A percentile compares a stretch with the other conserved stretches of the same genome.
These are phyloP conservation scores for Leguminivora glycinivorella DNA, from an alignment of 1,140 invertebrate species.

Conservation along the genomic window DNA sequence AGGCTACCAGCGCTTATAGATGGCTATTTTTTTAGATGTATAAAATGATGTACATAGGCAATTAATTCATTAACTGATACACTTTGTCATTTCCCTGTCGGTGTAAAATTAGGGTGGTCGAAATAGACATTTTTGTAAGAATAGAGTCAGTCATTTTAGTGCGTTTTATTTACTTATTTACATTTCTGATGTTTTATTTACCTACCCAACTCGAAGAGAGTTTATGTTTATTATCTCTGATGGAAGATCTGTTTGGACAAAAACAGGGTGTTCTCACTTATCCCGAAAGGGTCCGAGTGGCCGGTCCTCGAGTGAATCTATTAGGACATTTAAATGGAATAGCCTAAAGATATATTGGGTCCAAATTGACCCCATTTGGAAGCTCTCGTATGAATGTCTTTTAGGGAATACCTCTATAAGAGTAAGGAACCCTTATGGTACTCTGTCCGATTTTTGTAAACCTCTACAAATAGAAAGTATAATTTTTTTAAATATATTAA, in stretches of 20 bases:
- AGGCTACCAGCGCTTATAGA: too few species aligned
- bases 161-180: too few species aligned
- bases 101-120: too few species aligned
- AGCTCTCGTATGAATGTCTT: not conserved
- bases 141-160: too few species aligned
- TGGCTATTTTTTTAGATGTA: too few species aligned
- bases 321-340: slow-evolving; percentile 24
- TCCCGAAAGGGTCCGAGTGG: not conserved
- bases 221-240: slow-evolving; percentile 10
- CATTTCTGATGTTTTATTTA: not conserved
- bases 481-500: too few species aligned
- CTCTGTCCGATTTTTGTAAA: too few species aligned
- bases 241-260: slow-evolving; percentile 1
- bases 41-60: too few species aligned
- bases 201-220: not conserved
- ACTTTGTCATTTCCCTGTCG: too few species aligned
- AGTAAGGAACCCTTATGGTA: not conserved
- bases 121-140: too few species aligned
- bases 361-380: slow-evolving; percentile 2
- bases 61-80: too few species aligned
- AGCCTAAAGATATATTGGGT: slow-evolving; percentile 15
- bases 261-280: slow-evolving; percentile 16
- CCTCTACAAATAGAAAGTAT: too few species aligned
- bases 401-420: not conserved
- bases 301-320: slow-evolving; percentile 22